phyloP scores from a whole-genome alignment of 2,797 vertebrate genomes.

The Aeoliscus strigatus region DNA sequence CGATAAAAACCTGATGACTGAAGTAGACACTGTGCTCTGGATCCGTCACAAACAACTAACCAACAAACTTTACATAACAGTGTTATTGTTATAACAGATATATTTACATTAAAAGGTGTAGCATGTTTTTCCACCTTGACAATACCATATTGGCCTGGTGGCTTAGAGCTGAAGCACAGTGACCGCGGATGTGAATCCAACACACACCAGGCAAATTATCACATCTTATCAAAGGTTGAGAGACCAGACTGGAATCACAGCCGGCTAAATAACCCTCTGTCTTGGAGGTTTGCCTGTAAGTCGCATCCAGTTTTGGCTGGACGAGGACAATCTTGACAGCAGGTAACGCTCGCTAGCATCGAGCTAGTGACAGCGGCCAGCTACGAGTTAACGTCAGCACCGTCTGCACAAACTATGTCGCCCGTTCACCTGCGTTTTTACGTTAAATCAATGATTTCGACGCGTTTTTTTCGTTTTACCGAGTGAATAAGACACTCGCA shows the following conservation, averaged over 20 bases:
- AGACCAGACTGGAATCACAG: neutral
- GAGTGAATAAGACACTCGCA: fast-evolving
- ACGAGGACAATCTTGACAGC: conserved; percentile 29
- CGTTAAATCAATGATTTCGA: conserved; percentile 3
- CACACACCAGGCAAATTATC: neutral
- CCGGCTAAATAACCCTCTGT: too few relatives aligned
- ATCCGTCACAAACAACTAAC: too few relatives aligned
- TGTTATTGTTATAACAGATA: too few relatives aligned
- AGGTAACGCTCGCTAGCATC: conserved; percentile 27
- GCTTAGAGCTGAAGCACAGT: conserved; percentile 13
- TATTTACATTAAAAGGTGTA: too few relatives aligned
- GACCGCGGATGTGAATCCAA: conserved; percentile 1
- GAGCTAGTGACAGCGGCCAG: conserved; percentile 36
- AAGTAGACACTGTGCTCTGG: too few relatives aligned
- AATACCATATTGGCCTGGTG: conserved; percentile 3
- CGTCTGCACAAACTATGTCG: conserved; percentile 15
- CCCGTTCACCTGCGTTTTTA: neutral
- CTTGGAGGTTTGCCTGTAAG: neutral
- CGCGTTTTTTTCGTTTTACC: fast-evolving
- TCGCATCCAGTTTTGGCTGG: neutral
- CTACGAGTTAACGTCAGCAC: conserved; percentile 53
- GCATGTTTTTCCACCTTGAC: conserved; percentile 39
- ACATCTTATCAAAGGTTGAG: neutral
- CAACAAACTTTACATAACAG: too few relatives aligned
- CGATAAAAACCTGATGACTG: too few relatives aligned